Base-by-base conservation (phyloP, 2,113 vertebrate genomes). In the Electrona antarctica region DNA sequence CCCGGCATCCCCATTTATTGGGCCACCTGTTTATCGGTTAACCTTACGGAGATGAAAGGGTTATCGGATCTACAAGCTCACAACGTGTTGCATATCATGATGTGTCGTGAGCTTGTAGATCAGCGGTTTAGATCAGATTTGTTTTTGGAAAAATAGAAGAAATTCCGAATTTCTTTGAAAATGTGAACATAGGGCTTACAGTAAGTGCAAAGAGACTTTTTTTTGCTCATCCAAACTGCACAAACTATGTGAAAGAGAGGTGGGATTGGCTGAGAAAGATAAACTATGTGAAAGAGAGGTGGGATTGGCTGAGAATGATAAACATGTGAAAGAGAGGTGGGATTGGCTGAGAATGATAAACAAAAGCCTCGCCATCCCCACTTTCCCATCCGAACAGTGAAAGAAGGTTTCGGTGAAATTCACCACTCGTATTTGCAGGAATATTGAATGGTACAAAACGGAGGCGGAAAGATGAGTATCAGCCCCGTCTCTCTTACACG, bases 391-490 rank as follows among this genome's bases (percentile, higher is more conserved):
- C 59, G 15, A 7, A 63, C 74, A 58, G 47, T 15, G 1, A 11
- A 41, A 41, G 15, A 50, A 3, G 14, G 64, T 55, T 69, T 62
- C 64, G 49, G 64, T 47, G 8, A 64, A 60, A 14, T 49, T 63
- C 55, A 57, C 46, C 21, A 13, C 75, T 80, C 57, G 59, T 56
- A 67, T 77, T 75, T 65, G 15, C 76, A 90, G 79, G 80, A 79
- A 86, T 73, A 85, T 81, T 82, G 80, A 88, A 85, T 78, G 89
- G 67, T 76, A 87, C 80, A 89, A 81, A 92, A 92, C 77, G 33
- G 78, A 92, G 87, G 82, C 85, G 85, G 80, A 89, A 85, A 95
- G 94, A 94, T 94, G 89, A 80, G 48, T 93, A 93, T 94, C 92
- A 67, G 90, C 63, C 64, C 75, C 86, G 81, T 86, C 80, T 84